Base-by-base conservation (phyloP, 2,888 invertebrate genomes). In the Cantharis nigra region DNA sequence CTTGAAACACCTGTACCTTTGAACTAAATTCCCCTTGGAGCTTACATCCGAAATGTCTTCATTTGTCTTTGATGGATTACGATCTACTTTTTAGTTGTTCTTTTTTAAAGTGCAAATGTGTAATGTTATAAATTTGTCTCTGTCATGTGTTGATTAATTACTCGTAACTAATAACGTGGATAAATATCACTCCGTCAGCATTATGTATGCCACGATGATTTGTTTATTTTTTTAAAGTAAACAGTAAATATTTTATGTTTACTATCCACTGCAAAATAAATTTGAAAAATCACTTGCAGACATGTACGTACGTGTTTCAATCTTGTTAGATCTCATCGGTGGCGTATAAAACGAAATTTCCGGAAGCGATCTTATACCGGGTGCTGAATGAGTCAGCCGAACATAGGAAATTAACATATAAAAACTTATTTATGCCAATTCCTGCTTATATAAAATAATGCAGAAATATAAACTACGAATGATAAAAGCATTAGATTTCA, bases 31-130 rank as follows among this genome's bases (percentile, higher is more conserved):
- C 80, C 77, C 79, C 73, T 77, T 77, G 76, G 78, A 78, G 76
- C 77, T 74, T 77, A 77, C 74, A 74, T 77, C 74, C 74, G 69
- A 79, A 81, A 82, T 80, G 78, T 83, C 82, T 82, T 83, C 83
- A 81, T 82, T 83, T 83, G 82, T 81, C 81, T 83, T 82, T 83
- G 83, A 83, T 79, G 82, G 82, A 83, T 83, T 81, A 80, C 75
- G 77, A 74, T 74, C 71, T 14, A 69, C 64, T 65, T 70, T 74
- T 77, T 65, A 74, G 67, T 70, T 77, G 67, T 69, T 74, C 28
- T 70, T 77, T 77, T 77, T 67, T 64, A 67, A 69, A 20, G 30
- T 26, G 33, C 28, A 71, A 49, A 73, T 70, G 62, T 26, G 73
- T 70, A 49, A 77, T 77, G 73, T 77, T 64, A 77, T 74, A 33